phyloP scores from a whole-genome alignment of 1,140 invertebrate genomes.

The Brachionus angularis region DNA sequence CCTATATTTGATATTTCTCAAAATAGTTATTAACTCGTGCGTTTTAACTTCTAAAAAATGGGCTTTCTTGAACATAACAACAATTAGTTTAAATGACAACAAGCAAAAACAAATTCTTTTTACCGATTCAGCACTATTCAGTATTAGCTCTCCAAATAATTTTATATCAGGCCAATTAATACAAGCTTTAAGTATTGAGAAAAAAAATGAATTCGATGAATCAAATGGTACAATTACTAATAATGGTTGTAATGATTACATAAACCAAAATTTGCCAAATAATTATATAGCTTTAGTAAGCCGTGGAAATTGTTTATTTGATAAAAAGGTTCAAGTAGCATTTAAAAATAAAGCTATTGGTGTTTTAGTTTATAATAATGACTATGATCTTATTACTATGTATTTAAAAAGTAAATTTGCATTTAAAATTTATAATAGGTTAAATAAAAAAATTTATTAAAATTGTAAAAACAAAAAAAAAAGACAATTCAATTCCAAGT shows the following conservation, averaged over 20 bases:
- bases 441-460: no score
- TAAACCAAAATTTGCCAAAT: background rate
- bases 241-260: constrained; percentile 10
- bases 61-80: background rate
- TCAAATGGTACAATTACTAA: constrained; percentile 3
- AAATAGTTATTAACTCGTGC: no score
- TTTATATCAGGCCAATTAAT: constrained; percentile 5
- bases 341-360: background rate
- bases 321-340: constrained; percentile 23
- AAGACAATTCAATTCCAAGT: constrained; percentile 19
- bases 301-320: constrained; percentile 21
- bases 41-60: no score
- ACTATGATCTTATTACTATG: constrained; percentile 17
- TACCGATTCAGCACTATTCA: constrained; percentile 30
- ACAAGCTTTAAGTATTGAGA: background rate
- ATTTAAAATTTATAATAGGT: no score
- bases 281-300: constrained; percentile 30
- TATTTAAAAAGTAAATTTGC: constrained; percentile 8
- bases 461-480: no score
- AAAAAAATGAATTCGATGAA: background rate
- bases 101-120: background rate
- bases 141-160: constrained; percentile 17
- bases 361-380: constrained; percentile 29
- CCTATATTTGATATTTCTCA: no score
- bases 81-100: no score